Conservation (phyloP, 2,113 vertebrate genomes). For the Dasyornis broadbenti region DNA sequence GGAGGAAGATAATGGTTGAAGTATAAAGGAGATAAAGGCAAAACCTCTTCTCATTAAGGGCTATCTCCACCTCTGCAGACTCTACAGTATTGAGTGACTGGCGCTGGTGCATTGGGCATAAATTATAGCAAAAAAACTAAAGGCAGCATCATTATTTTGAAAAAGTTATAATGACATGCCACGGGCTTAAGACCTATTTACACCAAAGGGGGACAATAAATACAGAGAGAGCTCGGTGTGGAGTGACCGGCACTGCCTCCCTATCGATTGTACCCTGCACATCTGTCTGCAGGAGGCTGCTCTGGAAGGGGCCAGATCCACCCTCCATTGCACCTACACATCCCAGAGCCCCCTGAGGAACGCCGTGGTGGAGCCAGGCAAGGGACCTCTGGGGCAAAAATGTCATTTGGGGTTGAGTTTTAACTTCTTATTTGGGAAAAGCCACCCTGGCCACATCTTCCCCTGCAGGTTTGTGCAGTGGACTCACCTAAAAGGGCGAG, state of each 20-base stretch:
- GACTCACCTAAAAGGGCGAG: not conserved
- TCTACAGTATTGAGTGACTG: conserved; percentile 87
- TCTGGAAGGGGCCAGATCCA: rapidly evolving
- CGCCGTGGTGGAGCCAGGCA: not conserved
- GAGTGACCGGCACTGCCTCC: conserved; percentile 21
- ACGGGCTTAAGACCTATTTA: conserved; percentile 65
- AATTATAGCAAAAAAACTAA: conserved; percentile 81
- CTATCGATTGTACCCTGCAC: not conserved
- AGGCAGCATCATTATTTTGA: conserved; percentile 55
- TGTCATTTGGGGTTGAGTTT: not conserved
- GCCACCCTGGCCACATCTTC: not conserved
- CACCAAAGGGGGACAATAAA: conserved; percentile 54
- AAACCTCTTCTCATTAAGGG: conserved; percentile 98
- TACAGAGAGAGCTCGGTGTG: not conserved
- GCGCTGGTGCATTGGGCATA: conserved; percentile 80
- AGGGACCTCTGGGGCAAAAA: not conserved
- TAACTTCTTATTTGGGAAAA: not conserved
- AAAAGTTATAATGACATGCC: conserved; percentile 68
- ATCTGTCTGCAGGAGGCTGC: not conserved
- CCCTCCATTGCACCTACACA: rapidly evolving
- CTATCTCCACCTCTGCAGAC: conserved; percentile 97
- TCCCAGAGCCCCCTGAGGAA: rapidly evolving
- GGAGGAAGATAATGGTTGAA: conserved; percentile 94
- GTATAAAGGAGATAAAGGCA: conserved; percentile 94
- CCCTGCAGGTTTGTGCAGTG: not conserved